Evolutionary conservation across 2,888 invertebrate species (phyloP), one percentile per base, ranked within the genome.

Genomic region (Siphlonurus alternatus): DNA sequence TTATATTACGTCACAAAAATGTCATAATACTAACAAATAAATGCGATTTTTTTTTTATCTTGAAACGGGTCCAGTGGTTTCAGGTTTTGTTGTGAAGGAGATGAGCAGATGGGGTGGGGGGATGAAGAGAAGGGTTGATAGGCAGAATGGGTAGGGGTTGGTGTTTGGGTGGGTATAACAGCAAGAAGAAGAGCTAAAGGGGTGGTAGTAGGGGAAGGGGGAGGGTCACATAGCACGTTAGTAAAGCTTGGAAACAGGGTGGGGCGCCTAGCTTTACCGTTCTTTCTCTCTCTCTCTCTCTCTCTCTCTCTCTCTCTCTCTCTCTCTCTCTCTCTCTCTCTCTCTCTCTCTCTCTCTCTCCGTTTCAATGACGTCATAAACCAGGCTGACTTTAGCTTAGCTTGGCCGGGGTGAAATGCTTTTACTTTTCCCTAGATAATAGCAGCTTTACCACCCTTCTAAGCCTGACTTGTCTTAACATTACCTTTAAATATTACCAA

Each of bases 281-380:
- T 2, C 23, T 59, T 56, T 25, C 38, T 56, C 63, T 61, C 51
- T 59, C 62, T 62, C 60, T 61, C 59, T 62, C 60, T 60, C 63
- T 38, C 53, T n/a, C 60, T 53, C 61, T 61, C 19, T 3, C 2
- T 2, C 22, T 53, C 18, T 25, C 38, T 56, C 63, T 61, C 51
- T 59, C 62, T 62, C 60, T 61, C 59, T 62, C 60, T 60, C 63
- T 38, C 53, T n/a, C 60, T 53, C 61, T 25, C 38, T 56, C 63
- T 61, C 51, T 59, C 62, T 62, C 60, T 61, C 59, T 62, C 60
- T 60, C 63, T 38, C 53, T n/a, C 60, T 53, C 61, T 61, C 19
- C 7, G 15, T 2, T 51, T 53, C 18, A 7, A 22, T 15, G 24
- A 15, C 53, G 7, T 53, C 18, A 51, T 22, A 20, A 15, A 5